Percentiles rank a stretch among this genome's conserved stretches.
Conservation (phyloP, 64 coral and sea anemone genomes). For the Exaiptasia diaphana region DNA sequence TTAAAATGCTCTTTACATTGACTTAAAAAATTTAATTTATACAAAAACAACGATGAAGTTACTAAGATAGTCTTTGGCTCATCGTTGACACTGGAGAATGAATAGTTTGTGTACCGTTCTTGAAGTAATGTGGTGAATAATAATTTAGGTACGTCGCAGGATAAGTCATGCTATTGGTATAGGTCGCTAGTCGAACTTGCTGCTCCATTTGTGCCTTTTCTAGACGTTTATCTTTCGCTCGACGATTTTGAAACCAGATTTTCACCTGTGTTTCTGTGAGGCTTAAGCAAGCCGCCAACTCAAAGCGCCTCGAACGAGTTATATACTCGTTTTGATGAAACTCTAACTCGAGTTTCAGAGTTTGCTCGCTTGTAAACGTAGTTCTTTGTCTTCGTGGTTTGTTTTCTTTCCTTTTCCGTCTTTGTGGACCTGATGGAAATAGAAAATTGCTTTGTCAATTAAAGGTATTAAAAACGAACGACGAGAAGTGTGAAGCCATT, state of each 20-base stretch:
- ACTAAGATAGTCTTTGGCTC: constrained; percentile 70
- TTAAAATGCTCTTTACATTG: no score
- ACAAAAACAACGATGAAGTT: no score
- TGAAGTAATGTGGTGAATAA: constrained; percentile 64
- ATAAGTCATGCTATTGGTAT: constrained; percentile 64
- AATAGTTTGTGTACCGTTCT: constrained; percentile 61
- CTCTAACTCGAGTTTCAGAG: constrained; percentile 90
- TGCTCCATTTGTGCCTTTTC: constrained; percentile 99
- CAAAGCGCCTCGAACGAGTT: constrained; percentile 94
- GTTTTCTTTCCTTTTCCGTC: constrained; percentile 89
- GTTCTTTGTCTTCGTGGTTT: constrained; percentile 91
- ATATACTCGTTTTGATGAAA: constrained; percentile 99
- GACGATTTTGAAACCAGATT: constrained; percentile 99
- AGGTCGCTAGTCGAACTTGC: constrained; percentile 82
- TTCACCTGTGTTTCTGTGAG: constrained; percentile 99
- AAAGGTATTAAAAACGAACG: background rate
- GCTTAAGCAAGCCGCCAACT: constrained; percentile 85
- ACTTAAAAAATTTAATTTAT: no score
- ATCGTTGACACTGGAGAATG: constrained; percentile 22
- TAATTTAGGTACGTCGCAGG: constrained; percentile 85
- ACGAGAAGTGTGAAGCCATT: background rate
- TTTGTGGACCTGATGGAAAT: constrained; percentile 60
- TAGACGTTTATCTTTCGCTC: constrained; percentile 97
- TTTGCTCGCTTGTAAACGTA: constrained; percentile 98
- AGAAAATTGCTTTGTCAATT: background rate